Evolutionary conservation across 2,888 invertebrate genomes (phyloP), one percentile per base, ranked within the genome.

Genomic region (Clitarchus hookeri): DNA sequence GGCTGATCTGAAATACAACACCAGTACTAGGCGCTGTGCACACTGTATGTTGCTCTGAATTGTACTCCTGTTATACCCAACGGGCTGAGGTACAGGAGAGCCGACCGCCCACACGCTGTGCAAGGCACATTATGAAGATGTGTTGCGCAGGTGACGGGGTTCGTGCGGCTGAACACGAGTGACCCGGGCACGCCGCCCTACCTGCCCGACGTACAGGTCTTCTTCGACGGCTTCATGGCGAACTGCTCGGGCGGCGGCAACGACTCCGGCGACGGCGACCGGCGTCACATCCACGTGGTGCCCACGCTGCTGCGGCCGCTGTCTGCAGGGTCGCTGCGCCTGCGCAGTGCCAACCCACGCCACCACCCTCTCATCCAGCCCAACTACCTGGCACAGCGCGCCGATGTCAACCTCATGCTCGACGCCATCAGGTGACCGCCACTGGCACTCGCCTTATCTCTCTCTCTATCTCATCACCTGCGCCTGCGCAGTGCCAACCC

Each of bases 241-340:
- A 87, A 87, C 84, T 84, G 85, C 36, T 87, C 86, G 6, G 44
- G 19, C 53, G 83, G 65, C 2, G 84, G 85, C 44, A 36, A 16
- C 4, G 13, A 0, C 16, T 4, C 4, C 16, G 84, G 79, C 23
- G 84, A 44, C 23, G 82, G 44, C 4, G 83, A 26, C 0, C 11
- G 11, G 16, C 85, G 85, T 53, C 82, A 26, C 54, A 82, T 85
- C 3, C 26, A 80, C 27, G 25, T 83, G n/a, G 82, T 82, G 48
- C 85, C 85, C 19, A 83, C 85, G 11, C 85, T 85, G 23, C 83
- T 85, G 27, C 90, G 92, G 44, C 91, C 93, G 0, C 90, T 91
- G 44, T 92, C 92, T 77, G 88, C 89, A 27, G 93, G 93, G 8
- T 89, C 88, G 48, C 80, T 93, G 3, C 91, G 90, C 84, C 89